Percentiles rank a stretch among this genome's conserved stretches.
phyloP scores from a whole-genome alignment of 2,888 invertebrate species.

The Parasteatoda lunata region DNA sequence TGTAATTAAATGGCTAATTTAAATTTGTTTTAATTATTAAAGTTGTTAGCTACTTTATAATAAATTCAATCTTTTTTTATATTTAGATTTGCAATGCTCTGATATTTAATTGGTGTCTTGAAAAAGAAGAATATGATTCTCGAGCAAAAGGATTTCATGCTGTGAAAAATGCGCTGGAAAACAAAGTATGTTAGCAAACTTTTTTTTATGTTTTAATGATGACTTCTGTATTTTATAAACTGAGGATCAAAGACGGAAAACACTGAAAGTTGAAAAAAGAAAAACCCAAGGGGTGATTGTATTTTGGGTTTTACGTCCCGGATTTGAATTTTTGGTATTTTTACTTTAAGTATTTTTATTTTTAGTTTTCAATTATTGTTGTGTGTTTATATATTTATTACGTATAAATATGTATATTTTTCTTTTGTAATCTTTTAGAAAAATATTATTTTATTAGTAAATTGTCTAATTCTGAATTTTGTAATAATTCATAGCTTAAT shows the following conservation, averaged over 20 bases:
- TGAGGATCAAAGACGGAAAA: too few relatives aligned
- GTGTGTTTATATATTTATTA: background rate
- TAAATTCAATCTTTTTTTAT: background rate
- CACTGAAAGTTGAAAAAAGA: too few relatives aligned
- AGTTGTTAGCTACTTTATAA: background rate
- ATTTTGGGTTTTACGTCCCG: too few relatives aligned
- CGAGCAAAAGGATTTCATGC: conserved; percentile 82
- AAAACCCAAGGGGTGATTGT: too few relatives aligned
- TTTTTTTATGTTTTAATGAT: too few relatives aligned
- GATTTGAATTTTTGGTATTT: too few relatives aligned
- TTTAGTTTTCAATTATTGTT: background rate
- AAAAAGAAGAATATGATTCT: conserved; percentile 79
- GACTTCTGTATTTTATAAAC: too few relatives aligned
- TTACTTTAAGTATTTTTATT: background rate
- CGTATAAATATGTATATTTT: background rate
- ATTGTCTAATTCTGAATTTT: too few relatives aligned
- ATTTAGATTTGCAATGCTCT: conserved; percentile 73
- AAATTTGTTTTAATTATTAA: background rate
- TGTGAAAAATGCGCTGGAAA: conserved; percentile 75
- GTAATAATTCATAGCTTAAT: too few relatives aligned
- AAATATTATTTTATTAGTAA: background rate
- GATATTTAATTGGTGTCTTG: conserved; percentile 78
- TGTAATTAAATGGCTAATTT: too few relatives aligned
- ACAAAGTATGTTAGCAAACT: conserved; percentile 71
- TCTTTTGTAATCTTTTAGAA: background rate